These are phyloP conservation scores for Sphyrna mokarran DNA, from an alignment of 2,113 vertebrate genomes.

Conservation along the genomic window DNA sequence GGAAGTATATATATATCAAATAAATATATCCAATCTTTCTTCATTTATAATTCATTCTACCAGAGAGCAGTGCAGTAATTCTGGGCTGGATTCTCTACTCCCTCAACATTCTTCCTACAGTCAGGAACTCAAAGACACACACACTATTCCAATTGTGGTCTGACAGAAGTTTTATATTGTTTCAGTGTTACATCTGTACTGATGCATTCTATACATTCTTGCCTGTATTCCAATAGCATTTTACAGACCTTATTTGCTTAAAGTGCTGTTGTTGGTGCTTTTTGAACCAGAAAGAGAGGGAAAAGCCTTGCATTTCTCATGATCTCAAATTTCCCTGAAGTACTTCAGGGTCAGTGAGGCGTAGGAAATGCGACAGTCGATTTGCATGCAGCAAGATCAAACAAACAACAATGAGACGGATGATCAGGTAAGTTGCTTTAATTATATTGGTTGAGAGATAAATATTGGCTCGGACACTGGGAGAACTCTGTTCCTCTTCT, in stretches of 20 bases:
- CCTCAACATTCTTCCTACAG: not conserved
- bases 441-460: not conserved
- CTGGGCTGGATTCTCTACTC: not conserved
- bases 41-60: not conserved
- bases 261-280: not conserved
- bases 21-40: not conserved
- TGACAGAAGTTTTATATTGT: not conserved
- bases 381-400: not conserved
- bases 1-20: not conserved
- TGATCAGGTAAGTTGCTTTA: not conserved
- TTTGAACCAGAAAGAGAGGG: not conserved
- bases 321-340: not conserved
- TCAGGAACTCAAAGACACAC: not conserved
- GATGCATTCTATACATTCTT: not conserved
- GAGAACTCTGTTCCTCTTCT: not conserved
- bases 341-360: not conserved
- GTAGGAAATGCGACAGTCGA: not conserved
- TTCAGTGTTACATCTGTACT: not conserved
- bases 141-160: not conserved
- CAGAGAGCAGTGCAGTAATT: not conserved
- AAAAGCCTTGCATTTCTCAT: not conserved
- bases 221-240: not conserved
- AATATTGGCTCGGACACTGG: not conserved
- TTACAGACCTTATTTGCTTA: not conserved
- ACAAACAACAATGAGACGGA: not conserved